Conservation (phyloP, 2,113 vertebrate species). For the Grammomys dolichurus region DNA sequence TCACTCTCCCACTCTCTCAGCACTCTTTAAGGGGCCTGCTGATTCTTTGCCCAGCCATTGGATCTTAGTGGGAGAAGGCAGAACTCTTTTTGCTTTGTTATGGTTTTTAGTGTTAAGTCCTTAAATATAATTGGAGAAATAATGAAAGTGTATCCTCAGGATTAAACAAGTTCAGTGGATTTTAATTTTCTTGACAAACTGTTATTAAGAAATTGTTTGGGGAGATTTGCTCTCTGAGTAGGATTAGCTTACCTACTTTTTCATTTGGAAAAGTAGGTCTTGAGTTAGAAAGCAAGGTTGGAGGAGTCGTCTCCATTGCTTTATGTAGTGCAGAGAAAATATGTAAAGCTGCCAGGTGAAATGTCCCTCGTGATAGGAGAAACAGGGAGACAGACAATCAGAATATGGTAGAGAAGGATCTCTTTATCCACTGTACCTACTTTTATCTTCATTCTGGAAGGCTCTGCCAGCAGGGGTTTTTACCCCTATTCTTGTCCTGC, state of each 20-base stretch:
- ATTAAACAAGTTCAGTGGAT: slow-evolving; percentile 78
- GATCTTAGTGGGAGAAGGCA: slow-evolving; percentile 17
- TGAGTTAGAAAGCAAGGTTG: slow-evolving; percentile 71
- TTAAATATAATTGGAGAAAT: slow-evolving; percentile 75
- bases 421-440: slow-evolving; percentile 59
- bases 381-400: slow-evolving; percentile 66
- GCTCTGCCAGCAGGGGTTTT: slow-evolving; percentile 22
- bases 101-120: slow-evolving; percentile 62
- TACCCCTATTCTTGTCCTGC: slow-evolving; percentile 67
- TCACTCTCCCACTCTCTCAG: slow-evolving; percentile 19
- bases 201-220: slow-evolving; percentile 83
- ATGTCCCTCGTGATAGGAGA: slow-evolving; percentile 47
- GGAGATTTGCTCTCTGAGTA: slow-evolving; percentile 78
- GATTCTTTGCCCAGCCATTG: slow-evolving; percentile 4
- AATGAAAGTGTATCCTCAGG: slow-evolving; percentile 73
- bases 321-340: slow-evolving; percentile 46
- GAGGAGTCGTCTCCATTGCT: slow-evolving; percentile 60
- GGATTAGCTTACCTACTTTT: slow-evolving; percentile 77
- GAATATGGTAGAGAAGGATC: slow-evolving; percentile 61
- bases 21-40: background rate
- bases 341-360: slow-evolving; percentile 60
- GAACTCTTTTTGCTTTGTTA: slow-evolving; percentile 60
- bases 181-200: slow-evolving; percentile 81
- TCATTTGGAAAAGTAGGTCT: slow-evolving; percentile 67
- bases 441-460: slow-evolving; percentile 72